Evolutionary conservation across 35 echinoderm and acorn worm genomes (phyloP).

Genomic region (Ptychodera flava): DNA sequence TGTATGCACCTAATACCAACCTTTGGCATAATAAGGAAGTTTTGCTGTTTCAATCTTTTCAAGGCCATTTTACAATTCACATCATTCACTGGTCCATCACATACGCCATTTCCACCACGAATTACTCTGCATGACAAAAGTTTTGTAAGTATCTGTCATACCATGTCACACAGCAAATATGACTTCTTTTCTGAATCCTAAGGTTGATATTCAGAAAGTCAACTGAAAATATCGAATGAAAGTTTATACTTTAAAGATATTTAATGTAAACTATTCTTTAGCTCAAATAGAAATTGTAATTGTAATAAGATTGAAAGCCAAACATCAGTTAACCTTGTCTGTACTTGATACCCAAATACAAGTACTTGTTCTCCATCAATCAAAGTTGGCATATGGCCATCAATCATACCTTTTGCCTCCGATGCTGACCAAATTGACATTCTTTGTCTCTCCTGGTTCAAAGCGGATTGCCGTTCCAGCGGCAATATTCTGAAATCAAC

Average conservation of each 20-base stretch:
- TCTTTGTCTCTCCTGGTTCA: conserved; percentile 56
- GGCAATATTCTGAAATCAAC: conserved; percentile 49
- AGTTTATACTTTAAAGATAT: too few species aligned
- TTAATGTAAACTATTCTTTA: too few species aligned
- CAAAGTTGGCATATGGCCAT: too few species aligned
- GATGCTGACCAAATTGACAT: conserved; percentile 63
- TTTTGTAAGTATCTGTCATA: background rate
- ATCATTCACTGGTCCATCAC: conserved; percentile 51
- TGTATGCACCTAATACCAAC: conserved; percentile 4
- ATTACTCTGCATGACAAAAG: conserved; percentile 33
- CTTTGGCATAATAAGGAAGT: conserved; percentile 42
- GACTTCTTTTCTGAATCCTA: too few species aligned
- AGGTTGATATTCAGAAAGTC: too few species aligned
- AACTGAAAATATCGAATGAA: too few species aligned
- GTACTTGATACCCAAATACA: too few species aligned
- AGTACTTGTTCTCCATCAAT: too few species aligned
- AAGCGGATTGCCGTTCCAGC: conserved; percentile 66
- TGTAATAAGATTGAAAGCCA: too few species aligned
- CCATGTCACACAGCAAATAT: background rate
- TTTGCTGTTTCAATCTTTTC: conserved; percentile 4
- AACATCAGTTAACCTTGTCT: too few species aligned
- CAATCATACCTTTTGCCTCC: conserved; percentile 67
- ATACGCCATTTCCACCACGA: conserved; percentile 53
- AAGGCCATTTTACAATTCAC: conserved; percentile 7
- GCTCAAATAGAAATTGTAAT: too few species aligned